Percentiles rank a stretch among this genome's conserved stretches.
Evolutionary conservation across 2,888 invertebrate genomes (phyloP).

Genomic region (Aleiodes leptofemur): DNA sequence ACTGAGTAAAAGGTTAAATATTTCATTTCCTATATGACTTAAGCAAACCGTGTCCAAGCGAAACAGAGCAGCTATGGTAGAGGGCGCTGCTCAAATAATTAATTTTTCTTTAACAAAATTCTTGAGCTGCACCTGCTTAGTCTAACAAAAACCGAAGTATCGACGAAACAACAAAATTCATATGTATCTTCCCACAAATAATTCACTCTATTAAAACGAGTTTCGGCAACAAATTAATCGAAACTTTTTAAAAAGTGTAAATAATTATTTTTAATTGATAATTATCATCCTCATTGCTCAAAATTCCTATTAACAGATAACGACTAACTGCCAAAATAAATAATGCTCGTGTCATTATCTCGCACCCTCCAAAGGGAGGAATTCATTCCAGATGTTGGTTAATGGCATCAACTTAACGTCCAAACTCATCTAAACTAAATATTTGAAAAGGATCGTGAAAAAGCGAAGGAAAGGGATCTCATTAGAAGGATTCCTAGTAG

Average conservation of each 20-base stretch:
- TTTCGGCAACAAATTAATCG: conserved; percentile 3
- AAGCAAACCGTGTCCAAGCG: conserved; percentile 18
- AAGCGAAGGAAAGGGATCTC: too few relatives aligned
- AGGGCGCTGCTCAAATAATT: conserved; percentile 25
- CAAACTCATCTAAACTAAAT: conserved; percentile 17
- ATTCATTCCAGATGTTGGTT: conserved; percentile 26
- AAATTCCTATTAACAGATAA: background rate
- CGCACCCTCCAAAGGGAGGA: conserved; percentile 32
- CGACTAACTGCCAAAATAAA: conserved; percentile 42
- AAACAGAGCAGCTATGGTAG: background rate
- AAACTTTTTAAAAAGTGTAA: background rate
- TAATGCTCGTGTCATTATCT: conserved; percentile 34
- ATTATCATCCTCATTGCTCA: conserved; percentile 42
- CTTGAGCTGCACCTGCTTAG: background rate
- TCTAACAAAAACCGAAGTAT: background rate
- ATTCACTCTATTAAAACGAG: background rate
- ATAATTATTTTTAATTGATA: background rate
- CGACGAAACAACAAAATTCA: background rate
- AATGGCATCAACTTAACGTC: conserved; percentile 34
- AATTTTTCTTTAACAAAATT: background rate
- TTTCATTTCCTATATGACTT: background rate
- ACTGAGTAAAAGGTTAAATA: background rate
- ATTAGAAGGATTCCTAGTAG: too few relatives aligned
- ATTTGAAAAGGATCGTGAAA: background rate
- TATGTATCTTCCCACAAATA: background rate